Evolutionary conservation across 2,797 vertebrate species (phyloP), one percentile per base, ranked within the genome.

Genomic region (Antrozous pallidus): DNA sequence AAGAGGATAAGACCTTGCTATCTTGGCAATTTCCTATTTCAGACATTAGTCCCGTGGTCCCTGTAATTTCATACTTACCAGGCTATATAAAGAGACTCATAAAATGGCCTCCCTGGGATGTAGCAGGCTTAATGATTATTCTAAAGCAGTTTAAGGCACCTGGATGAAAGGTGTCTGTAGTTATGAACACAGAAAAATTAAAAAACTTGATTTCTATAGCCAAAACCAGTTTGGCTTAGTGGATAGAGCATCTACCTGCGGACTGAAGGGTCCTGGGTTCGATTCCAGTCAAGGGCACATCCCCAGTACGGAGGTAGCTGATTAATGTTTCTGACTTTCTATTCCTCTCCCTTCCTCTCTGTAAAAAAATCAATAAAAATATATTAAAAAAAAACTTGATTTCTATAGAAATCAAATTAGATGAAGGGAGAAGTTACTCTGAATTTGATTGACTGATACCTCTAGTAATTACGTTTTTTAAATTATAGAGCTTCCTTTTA

Each of bases 1-100:
- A 71, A 93, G 47, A n/a, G 38, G 31, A 85, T 78, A 83, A 90
- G 31, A 9, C 24, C 82, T 88, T 77, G 42, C 33, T 95, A 63
- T 91, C 51, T 71, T 40, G 38, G 38, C 24, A 47, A 54, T 56
- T 95, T 91, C 61, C 65, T 94, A 71, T 14, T 78, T 38, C 6
- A 93, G 75, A 38, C 85, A 78, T 94, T 80, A 90, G 58, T 80
- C 38, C 54, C 47, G n/a, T 63, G 31, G 22, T 36, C 47, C 89
- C 63, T 88, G 20, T 51, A 80, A 84, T 94, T 96, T 95, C 69
- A 93, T n/a, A 79, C 58, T 83, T 75, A 90, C 28, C 31, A 73
- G 81, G 51, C 31, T 74, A 61, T 56, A 74, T 54, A 75, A 93
- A 93, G 20, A 92, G 74, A 86, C 45, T 78, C 71, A 86, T 51